These are phyloP conservation scores for Xylocopa sonorina DNA, from an alignment of 1,140 invertebrate species.

Conservation along the genomic window DNA sequence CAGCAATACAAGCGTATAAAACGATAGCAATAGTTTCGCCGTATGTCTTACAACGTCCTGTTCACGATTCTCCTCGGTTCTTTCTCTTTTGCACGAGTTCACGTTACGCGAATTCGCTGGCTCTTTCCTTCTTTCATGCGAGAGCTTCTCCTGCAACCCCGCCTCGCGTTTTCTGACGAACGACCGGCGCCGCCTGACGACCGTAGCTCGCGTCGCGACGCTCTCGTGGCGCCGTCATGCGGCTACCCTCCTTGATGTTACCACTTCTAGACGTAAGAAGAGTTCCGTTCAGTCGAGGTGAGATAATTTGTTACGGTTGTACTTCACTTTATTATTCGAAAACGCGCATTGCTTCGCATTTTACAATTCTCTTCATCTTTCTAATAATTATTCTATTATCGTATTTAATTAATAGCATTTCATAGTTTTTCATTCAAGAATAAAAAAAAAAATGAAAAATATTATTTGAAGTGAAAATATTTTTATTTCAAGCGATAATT, in stretches of 20 bases:
- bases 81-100: constrained; percentile 40
- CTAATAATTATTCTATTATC: background rate
- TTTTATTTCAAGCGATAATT: background rate
- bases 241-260: constrained; percentile 41
- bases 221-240: constrained; percentile 68
- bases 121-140: constrained; percentile 23
- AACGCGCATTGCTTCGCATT: background rate
- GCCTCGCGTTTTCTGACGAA: constrained; percentile 47
- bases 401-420: background rate
- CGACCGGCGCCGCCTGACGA: constrained; percentile 68
- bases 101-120: constrained; percentile 36
- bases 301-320: background rate
- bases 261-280: constrained; percentile 9
- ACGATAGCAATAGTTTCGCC: constrained; percentile 11
- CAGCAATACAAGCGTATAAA: no score
- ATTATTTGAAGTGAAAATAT: no score
- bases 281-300: constrained; percentile 1
- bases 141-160: constrained; percentile 30
- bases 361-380: no score
- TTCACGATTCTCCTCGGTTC: constrained; percentile 18
- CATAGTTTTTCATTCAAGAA: background rate
- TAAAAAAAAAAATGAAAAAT: no score
- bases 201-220: constrained; percentile 67
- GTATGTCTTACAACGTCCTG: background rate
- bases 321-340: background rate